Conservation (phyloP, 2,888 invertebrate species). For the Adelphocoris suturalis region DNA sequence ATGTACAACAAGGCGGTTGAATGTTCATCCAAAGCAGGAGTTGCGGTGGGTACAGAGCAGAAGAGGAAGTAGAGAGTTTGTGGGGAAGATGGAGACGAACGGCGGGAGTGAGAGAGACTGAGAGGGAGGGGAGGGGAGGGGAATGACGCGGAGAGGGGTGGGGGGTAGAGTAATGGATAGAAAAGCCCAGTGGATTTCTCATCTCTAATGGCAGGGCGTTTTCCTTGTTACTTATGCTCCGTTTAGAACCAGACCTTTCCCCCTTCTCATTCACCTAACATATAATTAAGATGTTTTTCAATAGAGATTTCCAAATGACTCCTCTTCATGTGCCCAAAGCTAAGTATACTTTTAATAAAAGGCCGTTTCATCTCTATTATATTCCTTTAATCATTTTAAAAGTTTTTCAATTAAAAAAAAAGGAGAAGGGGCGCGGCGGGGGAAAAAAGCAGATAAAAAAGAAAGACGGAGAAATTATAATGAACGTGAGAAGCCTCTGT, state of each 20-base stretch:
- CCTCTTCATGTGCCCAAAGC: constrained; percentile 68
- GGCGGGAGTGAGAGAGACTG: too few relatives aligned
- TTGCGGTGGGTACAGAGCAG: constrained; percentile 28
- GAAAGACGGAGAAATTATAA: constrained; percentile 61
- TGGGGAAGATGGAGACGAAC: not conserved
- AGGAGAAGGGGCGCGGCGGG: not conserved
- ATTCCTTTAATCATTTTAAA: constrained; percentile 70
- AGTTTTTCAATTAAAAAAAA: constrained; percentile 63
- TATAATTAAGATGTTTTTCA: constrained; percentile 70
- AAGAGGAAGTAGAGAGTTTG: constrained; percentile 16
- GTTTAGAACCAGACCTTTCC: constrained; percentile 65
- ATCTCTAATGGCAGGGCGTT: constrained; percentile 68
- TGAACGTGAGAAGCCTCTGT: constrained; percentile 67
- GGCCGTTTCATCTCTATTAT: constrained; percentile 69
- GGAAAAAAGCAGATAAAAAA: constrained; percentile 10
- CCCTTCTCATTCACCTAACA: constrained; percentile 68
- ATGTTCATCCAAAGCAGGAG: constrained; percentile 34
- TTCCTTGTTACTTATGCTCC: constrained; percentile 69
- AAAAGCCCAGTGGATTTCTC: constrained; percentile 68
- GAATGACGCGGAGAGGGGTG: not conserved
- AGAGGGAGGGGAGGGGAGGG: too few relatives aligned
- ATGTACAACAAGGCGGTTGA: constrained; percentile 34
- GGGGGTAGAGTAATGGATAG: constrained; percentile 65
- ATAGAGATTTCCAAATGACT: constrained; percentile 70
- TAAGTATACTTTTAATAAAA: constrained; percentile 68